Base-by-base conservation (phyloP, 64 coral and sea anemone genomes). In the Montipora efflorescens region DNA sequence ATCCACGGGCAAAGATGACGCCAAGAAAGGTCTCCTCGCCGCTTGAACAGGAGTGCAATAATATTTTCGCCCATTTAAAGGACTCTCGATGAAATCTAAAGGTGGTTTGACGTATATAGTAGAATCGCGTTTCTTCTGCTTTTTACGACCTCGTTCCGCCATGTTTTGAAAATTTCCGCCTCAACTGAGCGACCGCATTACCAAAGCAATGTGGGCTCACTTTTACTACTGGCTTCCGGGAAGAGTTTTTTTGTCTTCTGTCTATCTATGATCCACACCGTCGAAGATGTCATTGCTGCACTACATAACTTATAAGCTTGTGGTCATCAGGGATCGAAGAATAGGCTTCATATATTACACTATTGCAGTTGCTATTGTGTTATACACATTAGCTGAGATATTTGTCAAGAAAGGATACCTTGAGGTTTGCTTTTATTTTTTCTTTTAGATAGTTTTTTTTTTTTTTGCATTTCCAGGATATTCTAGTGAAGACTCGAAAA, bases 371-470 rank as follows among this genome's bases (percentile, higher is more conserved):
- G 19, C 90, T 36, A 94, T 96, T 92, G 71, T 98, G 3, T 77
- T 93, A 49, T 98, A 94, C 70, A 96, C 97, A 11, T 66, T 96
- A 10, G 91, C 90, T 16, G 97, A 98, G 92, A 98, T 98, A 88
- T 98, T 98, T 55, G 76, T 96, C 21, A 94, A 89, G 69, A 98
- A 98, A 67, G 97, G 97, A 18, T 98, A 98, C 74, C 77, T 98
- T 9, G 97, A 98, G 97, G 97, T 98, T 84, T 16, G 4, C 3
- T 14, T 14, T 64, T 64, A 1, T 11, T 12, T 64, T 1, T 64
- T 64, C 61, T 16, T 64, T 64, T 12, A 64, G 14, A 0, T 55
- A 55, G 10, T 64, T 6, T 57, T 36, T 55, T 7, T n/a, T n/a
- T 55, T 5, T 7, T 55, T 55, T 55, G 52, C 52, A 55, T 55